Base-by-base conservation (phyloP, 2,888 invertebrate genomes). In the Brachypalpus laphriformis region DNA sequence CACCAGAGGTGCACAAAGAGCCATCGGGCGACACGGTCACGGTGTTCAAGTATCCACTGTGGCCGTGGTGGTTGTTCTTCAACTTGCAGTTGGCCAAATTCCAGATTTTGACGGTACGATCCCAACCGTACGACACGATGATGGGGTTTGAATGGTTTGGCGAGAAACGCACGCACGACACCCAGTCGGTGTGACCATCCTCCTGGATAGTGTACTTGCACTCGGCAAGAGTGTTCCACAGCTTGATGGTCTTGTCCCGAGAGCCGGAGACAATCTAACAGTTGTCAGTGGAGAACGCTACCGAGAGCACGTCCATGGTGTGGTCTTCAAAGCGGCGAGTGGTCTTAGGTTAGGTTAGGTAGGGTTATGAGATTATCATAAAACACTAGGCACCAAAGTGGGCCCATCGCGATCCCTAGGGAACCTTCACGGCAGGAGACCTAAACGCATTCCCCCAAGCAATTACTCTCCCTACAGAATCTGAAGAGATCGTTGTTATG, bases 11-110 rank as follows among this genome's bases (percentile, higher is more conserved):
- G 91, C 99, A 99, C 40, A 99, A 95, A 1, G 99, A 99, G 90
- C 99, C 99, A 93, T 99, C 99, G 88, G 99, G 99, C 56, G 99
- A 99, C 59, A 99, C 99, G 0, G 99, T 99, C 5, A 99, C 99
- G 34, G 98, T 98, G 94, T 99, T 99, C 92, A 99, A 93, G 93
- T 98, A 99, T 34, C 99, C 99, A 89, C 96, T 96, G 93, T 99
- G 99, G 74, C 99, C 99, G 90, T 96, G 95, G 91, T 99, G 99
- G 93, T n/a, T n/a, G n/a, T n/a, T n/a, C n/a, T n/a, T n/a, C n/a
- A n/a, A n/a, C n/a, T n/a, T n/a, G n/a, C n/a, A n/a, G n/a, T n/a
- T n/a, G n/a, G n/a, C n/a, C n/a, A n/a, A n/a, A n/a, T n/a, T n/a
- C n/a, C n/a, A n/a, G 91, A 97, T 97, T 95, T 98, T 98, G 78